A percentile compares a stretch with the other conserved stretches of the same genome.
phyloP scores from a whole-genome alignment of 2,113 vertebrate genomes.

The Lates calcarifer region DNA sequence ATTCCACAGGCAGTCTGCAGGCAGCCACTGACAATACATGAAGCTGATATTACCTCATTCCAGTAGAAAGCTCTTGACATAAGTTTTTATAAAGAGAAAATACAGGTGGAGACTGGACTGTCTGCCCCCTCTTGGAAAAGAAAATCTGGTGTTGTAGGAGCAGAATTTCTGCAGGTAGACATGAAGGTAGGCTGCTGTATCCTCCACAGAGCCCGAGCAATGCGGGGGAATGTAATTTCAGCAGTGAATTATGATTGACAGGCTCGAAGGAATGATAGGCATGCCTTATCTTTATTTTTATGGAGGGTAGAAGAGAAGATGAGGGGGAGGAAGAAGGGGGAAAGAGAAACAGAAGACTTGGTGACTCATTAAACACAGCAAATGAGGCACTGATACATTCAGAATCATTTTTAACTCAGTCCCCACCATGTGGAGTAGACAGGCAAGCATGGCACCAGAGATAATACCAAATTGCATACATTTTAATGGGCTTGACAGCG shows the following conservation, averaged over 20 bases:
- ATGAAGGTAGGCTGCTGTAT: background rate
- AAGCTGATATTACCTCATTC: constrained; percentile 19
- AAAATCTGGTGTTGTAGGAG: constrained; percentile 19
- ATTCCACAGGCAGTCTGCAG: background rate
- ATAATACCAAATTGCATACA: constrained; percentile 75
- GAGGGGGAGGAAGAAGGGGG: constrained; percentile 12
- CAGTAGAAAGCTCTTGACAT: constrained; percentile 9
- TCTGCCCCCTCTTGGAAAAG: constrained; percentile 19
- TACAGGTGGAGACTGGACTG: constrained; percentile 4
- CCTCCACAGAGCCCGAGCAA: constrained; percentile 27
- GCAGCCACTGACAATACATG: background rate
- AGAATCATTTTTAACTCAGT: constrained; percentile 63
- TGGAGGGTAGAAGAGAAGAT: constrained; percentile 7
- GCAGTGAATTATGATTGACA: constrained; percentile 74
- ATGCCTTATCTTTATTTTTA: constrained; percentile 68
- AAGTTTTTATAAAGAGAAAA: constrained; percentile 31
- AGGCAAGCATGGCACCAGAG: constrained; percentile 57
- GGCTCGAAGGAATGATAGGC: constrained; percentile 56
- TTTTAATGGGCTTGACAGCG: constrained; percentile 78
- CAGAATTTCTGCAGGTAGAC: constrained; percentile 31
- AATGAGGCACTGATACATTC: constrained; percentile 72
- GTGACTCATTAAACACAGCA: constrained; percentile 68
- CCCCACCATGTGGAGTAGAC: constrained; percentile 38
- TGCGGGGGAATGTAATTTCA: constrained; percentile 60
- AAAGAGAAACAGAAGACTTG: constrained; percentile 27